These are phyloP conservation scores for Caenorhabditis elegans DNA, from an alignment of 1,140 invertebrate species.

Conservation along the genomic window WBcel235 BX284602.5:10396001-10396500, in stretches of 20 bases:
- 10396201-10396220: too few species aligned
- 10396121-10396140: background rate
- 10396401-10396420: background rate
- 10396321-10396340: background rate
- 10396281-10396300: too few species aligned
- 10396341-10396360: background rate
- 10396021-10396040: background rate
- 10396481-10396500: background rate
- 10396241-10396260: too few species aligned
- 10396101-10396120: background rate
- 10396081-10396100: background rate
- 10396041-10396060: background rate
- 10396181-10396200: too few species aligned
- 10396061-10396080: background rate
- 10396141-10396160: background rate
- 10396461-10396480: background rate
- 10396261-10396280: too few species aligned
- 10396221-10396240: too few species aligned
- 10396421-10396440: background rate
- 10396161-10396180: too few species aligned
- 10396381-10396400: constrained; percentile 18
- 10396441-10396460: background rate
- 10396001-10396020: background rate
- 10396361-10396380: constrained; percentile 3
- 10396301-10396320: background rate